These are phyloP conservation scores for Machimus rusticus DNA, from an alignment of 2,888 invertebrate species.

Conservation along the genomic window DNA sequence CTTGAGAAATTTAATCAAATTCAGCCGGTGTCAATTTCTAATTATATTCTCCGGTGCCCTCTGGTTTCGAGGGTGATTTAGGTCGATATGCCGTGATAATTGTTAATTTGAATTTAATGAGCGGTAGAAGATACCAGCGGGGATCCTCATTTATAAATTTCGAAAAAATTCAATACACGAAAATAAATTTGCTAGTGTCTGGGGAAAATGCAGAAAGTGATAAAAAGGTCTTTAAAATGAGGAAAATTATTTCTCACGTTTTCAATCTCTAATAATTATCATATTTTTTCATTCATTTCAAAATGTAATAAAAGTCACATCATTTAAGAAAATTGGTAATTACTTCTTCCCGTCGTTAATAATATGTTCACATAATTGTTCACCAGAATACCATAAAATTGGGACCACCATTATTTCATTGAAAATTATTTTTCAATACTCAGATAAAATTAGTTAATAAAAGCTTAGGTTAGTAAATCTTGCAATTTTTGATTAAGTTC, in stretches of 20 bases:
- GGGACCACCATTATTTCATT: too few species aligned
- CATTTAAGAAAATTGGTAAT: neutral
- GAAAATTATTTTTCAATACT: too few species aligned
- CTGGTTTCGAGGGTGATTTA: neutral
- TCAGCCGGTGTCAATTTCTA: neutral
- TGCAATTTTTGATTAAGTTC: too few species aligned
- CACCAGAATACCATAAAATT: too few species aligned
- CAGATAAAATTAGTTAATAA: too few species aligned
- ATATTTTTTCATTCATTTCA: neutral
- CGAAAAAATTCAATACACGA: neutral
- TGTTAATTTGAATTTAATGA: neutral
- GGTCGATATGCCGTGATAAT: neutral
- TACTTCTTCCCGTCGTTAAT: neutral
- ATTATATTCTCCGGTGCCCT: neutral
- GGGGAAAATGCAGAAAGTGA: neutral
- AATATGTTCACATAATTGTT: too few species aligned
- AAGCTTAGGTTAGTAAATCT: too few species aligned
- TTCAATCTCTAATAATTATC: neutral
- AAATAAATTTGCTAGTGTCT: neutral
- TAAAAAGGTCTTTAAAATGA: neutral
- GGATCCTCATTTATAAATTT: neutral
- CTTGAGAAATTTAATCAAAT: constrained; percentile 7
- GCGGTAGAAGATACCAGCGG: neutral
- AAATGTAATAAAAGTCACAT: neutral
- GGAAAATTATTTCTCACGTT: neutral